phyloP scores from a whole-genome alignment of 2,113 vertebrate species.

The Arvicanthis niloticus region DNA sequence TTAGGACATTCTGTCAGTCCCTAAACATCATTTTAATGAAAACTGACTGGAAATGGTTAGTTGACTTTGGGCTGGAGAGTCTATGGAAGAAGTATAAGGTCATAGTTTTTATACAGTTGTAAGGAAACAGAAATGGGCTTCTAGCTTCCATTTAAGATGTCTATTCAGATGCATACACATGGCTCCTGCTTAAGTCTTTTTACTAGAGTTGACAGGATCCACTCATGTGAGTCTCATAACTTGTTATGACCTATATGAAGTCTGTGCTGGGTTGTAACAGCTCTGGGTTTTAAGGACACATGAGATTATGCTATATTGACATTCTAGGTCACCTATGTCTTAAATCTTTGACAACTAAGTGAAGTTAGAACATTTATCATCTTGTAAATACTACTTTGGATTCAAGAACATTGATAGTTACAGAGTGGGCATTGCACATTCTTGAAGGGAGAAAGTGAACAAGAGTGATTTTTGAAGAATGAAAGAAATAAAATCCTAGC shows the following conservation, averaged over 20 bases:
- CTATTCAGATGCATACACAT: background rate
- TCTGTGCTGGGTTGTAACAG: background rate
- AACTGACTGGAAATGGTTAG: constrained; percentile 16
- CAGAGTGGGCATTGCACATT: background rate
- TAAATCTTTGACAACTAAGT: background rate
- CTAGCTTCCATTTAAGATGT: background rate
- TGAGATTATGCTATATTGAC: no score
- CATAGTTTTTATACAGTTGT: background rate
- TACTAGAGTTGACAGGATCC: background rate
- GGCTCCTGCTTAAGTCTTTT: background rate
- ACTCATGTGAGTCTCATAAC: background rate
- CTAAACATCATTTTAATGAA: constrained; percentile 18
- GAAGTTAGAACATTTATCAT: background rate
- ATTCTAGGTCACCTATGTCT: background rate
- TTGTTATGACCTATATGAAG: background rate
- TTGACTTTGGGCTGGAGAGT: background rate
- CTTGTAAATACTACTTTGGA: background rate
- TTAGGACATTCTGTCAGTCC: background rate
- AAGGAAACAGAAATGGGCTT: background rate
- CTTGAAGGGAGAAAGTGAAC: background rate
- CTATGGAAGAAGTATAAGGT: background rate
- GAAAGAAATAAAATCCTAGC: background rate
- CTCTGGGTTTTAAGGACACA: background rate
- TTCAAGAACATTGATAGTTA: background rate
- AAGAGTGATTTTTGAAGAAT: background rate